A percentile compares a stretch with the other conserved stretches of the same genome.
Evolutionary conservation across 2,797 vertebrate species (phyloP).

Genomic region (Pseudochirops corinnae): DNA sequence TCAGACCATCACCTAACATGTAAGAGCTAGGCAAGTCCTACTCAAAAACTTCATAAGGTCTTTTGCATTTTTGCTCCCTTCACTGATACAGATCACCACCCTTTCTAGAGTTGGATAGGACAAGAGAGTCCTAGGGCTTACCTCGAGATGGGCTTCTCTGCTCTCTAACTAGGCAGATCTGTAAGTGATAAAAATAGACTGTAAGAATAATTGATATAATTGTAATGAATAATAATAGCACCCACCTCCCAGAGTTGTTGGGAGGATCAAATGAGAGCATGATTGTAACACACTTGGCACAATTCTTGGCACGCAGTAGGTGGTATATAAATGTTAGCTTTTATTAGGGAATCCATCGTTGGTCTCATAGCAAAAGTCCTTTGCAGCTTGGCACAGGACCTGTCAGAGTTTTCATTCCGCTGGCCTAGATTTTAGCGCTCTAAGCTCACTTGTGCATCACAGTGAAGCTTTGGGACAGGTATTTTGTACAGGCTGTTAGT

Average conservation of each 20-base stretch:
- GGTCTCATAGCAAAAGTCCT: background rate
- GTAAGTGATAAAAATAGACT: background rate
- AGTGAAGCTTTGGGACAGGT: background rate
- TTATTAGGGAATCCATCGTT: background rate
- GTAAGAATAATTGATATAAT: background rate
- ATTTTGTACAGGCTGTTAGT: background rate
- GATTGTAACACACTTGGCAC: background rate
- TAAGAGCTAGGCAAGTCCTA: background rate
- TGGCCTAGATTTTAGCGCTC: background rate
- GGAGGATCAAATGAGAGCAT: background rate
- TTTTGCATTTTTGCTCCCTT: background rate
- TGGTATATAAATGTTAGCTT: background rate
- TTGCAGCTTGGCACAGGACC: background rate
- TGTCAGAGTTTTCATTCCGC: background rate
- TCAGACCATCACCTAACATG: background rate
- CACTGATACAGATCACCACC: background rate
- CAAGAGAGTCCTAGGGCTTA: background rate
- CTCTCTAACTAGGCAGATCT: background rate
- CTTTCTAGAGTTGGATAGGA: background rate
- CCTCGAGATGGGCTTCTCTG: background rate
- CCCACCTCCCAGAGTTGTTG: background rate
- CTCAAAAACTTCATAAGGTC: background rate
- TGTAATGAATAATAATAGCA: background rate
- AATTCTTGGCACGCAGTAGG: background rate
- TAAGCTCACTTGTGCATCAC: background rate